Evolutionary conservation across 2,113 vertebrate genomes (phyloP).

Genomic region (Sceloporus undulatus): DNA sequence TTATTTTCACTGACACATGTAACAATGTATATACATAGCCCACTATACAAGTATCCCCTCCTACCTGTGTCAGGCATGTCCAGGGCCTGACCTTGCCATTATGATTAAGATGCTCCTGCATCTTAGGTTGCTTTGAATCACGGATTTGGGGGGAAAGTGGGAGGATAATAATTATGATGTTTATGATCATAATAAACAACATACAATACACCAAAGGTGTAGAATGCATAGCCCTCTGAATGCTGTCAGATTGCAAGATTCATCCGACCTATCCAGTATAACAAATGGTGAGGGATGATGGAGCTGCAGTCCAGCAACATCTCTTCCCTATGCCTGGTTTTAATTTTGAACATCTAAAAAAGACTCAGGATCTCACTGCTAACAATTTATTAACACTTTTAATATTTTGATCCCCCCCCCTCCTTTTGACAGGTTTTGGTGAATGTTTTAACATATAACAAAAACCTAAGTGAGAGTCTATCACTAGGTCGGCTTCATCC

Average conservation of each 20-base stretch:
- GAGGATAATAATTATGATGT: too few species aligned
- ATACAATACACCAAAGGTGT: not conserved
- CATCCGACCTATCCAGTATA: not conserved
- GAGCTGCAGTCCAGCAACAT: not conserved
- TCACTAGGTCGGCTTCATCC: constrained; percentile 92
- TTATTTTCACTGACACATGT: not conserved
- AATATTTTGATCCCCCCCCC: not conserved
- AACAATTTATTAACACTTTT: not conserved
- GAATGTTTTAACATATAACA: constrained; percentile 91
- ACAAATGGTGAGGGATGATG: not conserved
- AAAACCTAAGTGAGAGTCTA: constrained; percentile 95
- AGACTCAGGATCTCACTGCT: constrained; percentile 3
- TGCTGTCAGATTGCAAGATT: not conserved
- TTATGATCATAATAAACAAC: too few species aligned
- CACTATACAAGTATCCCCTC: not conserved
- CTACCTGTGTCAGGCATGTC: too few species aligned
- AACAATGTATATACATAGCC: not conserved
- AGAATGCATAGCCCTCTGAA: not conserved
- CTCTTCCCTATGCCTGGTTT: not conserved
- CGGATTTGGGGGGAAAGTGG: too few species aligned
- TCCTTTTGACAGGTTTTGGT: constrained; percentile 88
- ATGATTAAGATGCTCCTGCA: too few species aligned
- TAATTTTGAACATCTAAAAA: not conserved
- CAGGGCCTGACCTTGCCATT: too few species aligned
- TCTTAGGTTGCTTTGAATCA: too few species aligned